Conservation (phyloP, 2,888 invertebrate genomes). For the Latrodectus hesperus region DNA sequence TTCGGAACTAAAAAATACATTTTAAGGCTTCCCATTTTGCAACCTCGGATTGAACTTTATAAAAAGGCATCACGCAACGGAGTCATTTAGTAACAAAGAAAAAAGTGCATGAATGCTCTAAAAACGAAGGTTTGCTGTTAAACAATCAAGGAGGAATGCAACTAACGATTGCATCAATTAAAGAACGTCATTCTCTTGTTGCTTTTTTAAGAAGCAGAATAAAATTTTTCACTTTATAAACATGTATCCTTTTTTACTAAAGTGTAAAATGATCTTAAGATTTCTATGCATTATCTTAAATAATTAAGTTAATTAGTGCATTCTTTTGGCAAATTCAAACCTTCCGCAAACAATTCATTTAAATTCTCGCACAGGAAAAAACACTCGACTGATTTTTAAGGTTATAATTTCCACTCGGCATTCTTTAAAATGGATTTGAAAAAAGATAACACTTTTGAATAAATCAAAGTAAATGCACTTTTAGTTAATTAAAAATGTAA, state of each 20-base stretch:
- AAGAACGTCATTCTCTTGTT: neutral
- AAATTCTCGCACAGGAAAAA: no score
- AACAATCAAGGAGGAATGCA: slow-evolving; percentile 16
- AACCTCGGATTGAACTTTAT: neutral
- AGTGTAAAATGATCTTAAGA: neutral
- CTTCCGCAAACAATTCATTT: no score
- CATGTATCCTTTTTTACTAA: neutral
- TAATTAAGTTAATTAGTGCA: slow-evolving; percentile 37
- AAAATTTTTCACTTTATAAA: slow-evolving; percentile 16
- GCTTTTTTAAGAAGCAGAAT: slow-evolving; percentile 6
- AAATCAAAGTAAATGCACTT: no score
- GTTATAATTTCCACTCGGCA: no score
- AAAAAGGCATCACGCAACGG: slow-evolving; percentile 29
- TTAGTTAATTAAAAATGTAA: no score
- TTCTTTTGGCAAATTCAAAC: no score
- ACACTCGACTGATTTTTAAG: no score
- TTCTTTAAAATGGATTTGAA: no score
- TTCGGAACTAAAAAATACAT: neutral
- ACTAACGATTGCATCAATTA: slow-evolving; percentile 15
- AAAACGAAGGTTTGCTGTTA: slow-evolving; percentile 4
- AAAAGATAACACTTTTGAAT: no score
- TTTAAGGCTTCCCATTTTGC: neutral
- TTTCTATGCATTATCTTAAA: slow-evolving; percentile 20
- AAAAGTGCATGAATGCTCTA: neutral
- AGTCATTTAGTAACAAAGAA: slow-evolving; percentile 13